Evolutionary conservation across 2,888 invertebrate genomes (phyloP).

Genomic region (Conistra vaccinii): DNA sequence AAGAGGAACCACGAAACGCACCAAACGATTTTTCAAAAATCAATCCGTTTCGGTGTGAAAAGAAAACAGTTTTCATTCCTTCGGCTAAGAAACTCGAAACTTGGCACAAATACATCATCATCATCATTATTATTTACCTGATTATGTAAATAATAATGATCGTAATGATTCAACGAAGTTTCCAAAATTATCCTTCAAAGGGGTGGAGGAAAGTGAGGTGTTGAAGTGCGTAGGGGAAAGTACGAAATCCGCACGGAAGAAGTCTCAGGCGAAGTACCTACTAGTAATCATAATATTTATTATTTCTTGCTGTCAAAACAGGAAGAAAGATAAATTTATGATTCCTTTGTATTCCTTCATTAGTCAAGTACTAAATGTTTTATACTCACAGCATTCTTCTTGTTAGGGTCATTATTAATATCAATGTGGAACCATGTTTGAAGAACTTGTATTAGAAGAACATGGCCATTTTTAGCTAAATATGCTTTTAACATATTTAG

Average conservation of each 20-base stretch:
- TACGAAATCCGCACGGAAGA: background rate
- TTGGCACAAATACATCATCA: background rate
- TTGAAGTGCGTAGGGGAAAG: too few species aligned
- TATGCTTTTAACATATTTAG: slow-evolving; percentile 92
- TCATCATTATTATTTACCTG: too few species aligned
- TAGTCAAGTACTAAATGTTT: background rate
- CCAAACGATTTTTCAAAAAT: background rate
- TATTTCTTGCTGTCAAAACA: background rate
- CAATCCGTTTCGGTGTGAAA: background rate
- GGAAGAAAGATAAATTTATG: too few species aligned
- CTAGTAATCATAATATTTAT: background rate
- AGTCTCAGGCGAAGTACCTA: background rate
- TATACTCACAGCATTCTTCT: slow-evolving; percentile 81
- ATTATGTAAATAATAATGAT: background rate
- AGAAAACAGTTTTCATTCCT: background rate
- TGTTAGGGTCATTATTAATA: slow-evolving; percentile 87
- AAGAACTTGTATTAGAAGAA: slow-evolving; percentile 92
- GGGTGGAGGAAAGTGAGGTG: too few species aligned
- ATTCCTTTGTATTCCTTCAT: background rate
- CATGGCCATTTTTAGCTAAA: slow-evolving; percentile 93
- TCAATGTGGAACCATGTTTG: slow-evolving; percentile 92
- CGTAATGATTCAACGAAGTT: background rate
- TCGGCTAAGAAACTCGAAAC: background rate
- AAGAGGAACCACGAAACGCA: too few species aligned
- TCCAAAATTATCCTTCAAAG: background rate